Evolutionary conservation across 2,113 vertebrate species (phyloP).

Genomic region (Plotosus lineatus): DNA sequence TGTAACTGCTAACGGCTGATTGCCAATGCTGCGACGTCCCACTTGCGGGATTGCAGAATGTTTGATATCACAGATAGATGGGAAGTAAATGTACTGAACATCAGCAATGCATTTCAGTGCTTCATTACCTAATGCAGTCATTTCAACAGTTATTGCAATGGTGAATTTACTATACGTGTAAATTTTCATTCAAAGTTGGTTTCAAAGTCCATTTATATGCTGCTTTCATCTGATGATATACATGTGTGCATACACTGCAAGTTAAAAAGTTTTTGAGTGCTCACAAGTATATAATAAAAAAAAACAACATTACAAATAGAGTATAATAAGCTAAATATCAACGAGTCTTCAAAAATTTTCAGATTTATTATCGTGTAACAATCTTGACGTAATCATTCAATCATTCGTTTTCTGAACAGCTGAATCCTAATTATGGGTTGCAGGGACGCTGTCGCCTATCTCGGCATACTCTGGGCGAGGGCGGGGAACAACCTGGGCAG

Average conservation of each 20-base stretch:
- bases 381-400: too few species aligned
- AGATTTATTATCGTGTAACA: too few species aligned
- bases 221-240: constrained; percentile 33
- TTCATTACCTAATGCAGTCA: neutral
- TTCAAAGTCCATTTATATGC: constrained; percentile 1
- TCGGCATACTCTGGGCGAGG: too few species aligned
- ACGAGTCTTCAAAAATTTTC: too few species aligned
- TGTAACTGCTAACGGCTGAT: constrained; percentile 17
- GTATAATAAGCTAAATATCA: too few species aligned
- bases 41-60: neutral
- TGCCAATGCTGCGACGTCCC: neutral
- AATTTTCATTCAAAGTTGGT: neutral
- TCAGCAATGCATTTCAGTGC: neutral
- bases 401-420: too few species aligned
- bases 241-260: constrained; percentile 19
- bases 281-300: too few species aligned
- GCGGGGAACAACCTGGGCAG: too few species aligned
- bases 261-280: neutral
- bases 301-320: too few species aligned
- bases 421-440: too few species aligned
- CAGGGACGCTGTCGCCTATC: too few species aligned
- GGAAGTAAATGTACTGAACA: constrained; percentile 10
- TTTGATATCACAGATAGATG: constrained; percentile 13
- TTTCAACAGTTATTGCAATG: neutral
- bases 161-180: neutral